phyloP scores from a whole-genome alignment of 2,797 vertebrate genomes.

The Malurus splendens region DNA sequence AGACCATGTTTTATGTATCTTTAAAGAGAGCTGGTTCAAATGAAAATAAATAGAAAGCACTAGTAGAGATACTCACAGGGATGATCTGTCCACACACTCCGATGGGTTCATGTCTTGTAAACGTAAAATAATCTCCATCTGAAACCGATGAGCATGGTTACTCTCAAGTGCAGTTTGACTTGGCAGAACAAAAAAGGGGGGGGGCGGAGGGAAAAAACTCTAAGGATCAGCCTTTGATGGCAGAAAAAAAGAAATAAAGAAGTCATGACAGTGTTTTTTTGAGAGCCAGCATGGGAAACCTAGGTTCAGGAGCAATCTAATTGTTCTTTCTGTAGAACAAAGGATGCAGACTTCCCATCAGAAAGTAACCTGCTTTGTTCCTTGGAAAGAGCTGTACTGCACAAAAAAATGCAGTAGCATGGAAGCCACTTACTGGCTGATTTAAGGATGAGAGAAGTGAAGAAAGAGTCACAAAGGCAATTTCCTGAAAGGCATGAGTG shows the following conservation, averaged over 20 bases:
- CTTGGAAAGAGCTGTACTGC: background rate
- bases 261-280: slow-evolving; percentile 20
- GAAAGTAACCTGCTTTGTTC: slow-evolving; percentile 16
- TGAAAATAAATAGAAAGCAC: slow-evolving; percentile 74
- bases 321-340: slow-evolving; percentile 31
- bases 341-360: background rate
- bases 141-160: slow-evolving; percentile 68
- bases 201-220: background rate
- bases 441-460: background rate
- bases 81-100: slow-evolving; percentile 99
- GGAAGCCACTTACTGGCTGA: background rate
- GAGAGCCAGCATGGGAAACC: slow-evolving; percentile 23
- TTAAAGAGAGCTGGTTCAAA: slow-evolving; percentile 67
- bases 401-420: background rate
- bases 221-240: slow-evolving; percentile 35
- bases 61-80: slow-evolving; percentile 85
- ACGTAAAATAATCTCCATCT: slow-evolving; percentile 98
- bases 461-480: background rate
- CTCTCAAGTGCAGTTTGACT: slow-evolving; percentile 49
- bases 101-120: slow-evolving; percentile 95
- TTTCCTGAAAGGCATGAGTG: background rate
- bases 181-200: slow-evolving; percentile 41
- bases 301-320: slow-evolving; percentile 23
- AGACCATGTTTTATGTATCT: slow-evolving; percentile 66
- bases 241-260: slow-evolving; percentile 53